Evolutionary conservation across 2,888 invertebrate genomes (phyloP), one percentile per base, ranked within the genome.

Genomic region (Drosophila mayaguana): DNA sequence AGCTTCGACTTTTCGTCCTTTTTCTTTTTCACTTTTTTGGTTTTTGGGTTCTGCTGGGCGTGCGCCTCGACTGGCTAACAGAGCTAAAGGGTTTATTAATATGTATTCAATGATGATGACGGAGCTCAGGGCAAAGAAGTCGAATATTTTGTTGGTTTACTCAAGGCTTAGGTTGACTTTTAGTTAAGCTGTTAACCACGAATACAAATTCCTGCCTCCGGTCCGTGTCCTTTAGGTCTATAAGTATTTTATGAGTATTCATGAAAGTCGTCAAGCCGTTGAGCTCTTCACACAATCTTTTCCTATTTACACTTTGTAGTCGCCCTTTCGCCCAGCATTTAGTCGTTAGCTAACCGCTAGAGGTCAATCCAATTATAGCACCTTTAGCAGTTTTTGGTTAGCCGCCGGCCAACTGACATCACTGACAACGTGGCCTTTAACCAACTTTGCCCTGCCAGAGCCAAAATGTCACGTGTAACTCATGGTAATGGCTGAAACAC

Each of bases 391-490:
- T 62, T 50, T 32, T 22, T 54, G 67, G 48, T 62, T 43, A 57
- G 53, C 40, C 43, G 40, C 20, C 42, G 40, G 40, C 46, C 55
- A 46, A n/a, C 38, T 18, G 50, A 42, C 25, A 36, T n/a, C 48
- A 43, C 22, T 50, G 28, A 53, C 46, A 34, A 14, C 34, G 46
- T 28, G 34, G 42, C 48, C 59, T 38, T 28, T 45, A 72, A 42
- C 63, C 28, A 61, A 65, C 40, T 63, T 65, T 60, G 48, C 11
- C 22, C 42, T 48, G 63, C 55, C 51, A 22, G 53, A 65, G 66
- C 66, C 76, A 76, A 82, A 82, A 85, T 81, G 85, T 81, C 82
- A 81, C 71, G 62, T 85, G 66, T 68, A 72, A 66, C 71, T 72
- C 80, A 60, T 72, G 38, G 55, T 55, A 70, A 42, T 62, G 42